A percentile compares a stretch with the other conserved stretches of the same genome.
Conservation (phyloP, 2,888 invertebrate genomes). For the Oxystoma pomonae region DNA sequence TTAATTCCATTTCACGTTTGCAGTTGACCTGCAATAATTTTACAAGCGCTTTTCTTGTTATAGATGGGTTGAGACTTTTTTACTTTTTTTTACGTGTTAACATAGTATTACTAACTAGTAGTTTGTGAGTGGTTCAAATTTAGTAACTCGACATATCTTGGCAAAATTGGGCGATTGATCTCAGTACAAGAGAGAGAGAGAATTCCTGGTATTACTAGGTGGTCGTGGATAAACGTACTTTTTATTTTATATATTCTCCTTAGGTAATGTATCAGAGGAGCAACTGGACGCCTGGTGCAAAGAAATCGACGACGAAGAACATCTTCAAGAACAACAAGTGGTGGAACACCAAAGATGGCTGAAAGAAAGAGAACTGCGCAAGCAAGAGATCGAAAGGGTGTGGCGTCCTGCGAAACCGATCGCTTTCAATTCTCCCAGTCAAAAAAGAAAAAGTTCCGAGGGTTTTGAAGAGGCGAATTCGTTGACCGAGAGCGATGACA, state of each 20-base stretch:
- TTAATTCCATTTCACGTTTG: too few species aligned
- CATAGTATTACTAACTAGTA: too few species aligned
- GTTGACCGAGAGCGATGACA: constrained; percentile 35
- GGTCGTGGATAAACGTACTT: too few species aligned
- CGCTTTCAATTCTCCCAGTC: constrained; percentile 30
- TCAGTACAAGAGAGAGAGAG: too few species aligned
- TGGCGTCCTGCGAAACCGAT: constrained; percentile 52
- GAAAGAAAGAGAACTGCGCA: constrained; percentile 62
- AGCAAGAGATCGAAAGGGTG: constrained; percentile 56
- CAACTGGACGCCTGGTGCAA: constrained; percentile 70
- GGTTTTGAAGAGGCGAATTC: constrained; percentile 31
- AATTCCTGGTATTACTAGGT: too few species aligned
- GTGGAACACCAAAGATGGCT: constrained; percentile 59
- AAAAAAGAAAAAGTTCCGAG: constrained; percentile 45
- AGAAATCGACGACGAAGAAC: constrained; percentile 68
- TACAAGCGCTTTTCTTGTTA: too few species aligned
- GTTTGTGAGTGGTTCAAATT: too few species aligned
- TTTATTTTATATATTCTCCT: constrained; percentile 11
- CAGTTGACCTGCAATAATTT: too few species aligned
- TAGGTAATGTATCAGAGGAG: constrained; percentile 60
- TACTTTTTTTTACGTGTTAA: too few species aligned
- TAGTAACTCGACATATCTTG: too few species aligned
- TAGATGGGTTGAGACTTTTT: too few species aligned
- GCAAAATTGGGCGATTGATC: too few species aligned
- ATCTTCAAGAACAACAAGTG: constrained; percentile 64